Evolutionary conservation across 2,888 invertebrate genomes (phyloP), one percentile per base, ranked within the genome.

Genomic region (Amblyjoppa proteus): DNA sequence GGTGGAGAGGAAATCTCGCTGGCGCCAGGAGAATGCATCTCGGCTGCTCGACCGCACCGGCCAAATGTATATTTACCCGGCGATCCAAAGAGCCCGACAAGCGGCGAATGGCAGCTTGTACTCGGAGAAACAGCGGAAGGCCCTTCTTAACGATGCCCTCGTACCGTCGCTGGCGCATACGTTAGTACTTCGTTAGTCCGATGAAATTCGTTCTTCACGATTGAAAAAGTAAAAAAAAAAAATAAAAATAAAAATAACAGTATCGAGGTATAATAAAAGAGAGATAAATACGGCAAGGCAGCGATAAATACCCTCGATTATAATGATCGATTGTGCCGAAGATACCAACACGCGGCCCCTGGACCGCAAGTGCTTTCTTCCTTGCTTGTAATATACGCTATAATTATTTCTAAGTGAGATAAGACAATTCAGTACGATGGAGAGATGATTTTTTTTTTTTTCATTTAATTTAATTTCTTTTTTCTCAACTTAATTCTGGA

Each of bases 291-390:
- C 3, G 2, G 28, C 6, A 64, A 66, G 58, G 28, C 28, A 49
- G 41, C 71, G 77, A 84, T 84, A 74, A 81, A 81, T 81, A 74
- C 13, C 25, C 13, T 58, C 80, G 64, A 80, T 84, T 80, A 76
- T 45, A 64, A 56, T 76, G 80, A 84, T 70, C 74, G 80, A 84
- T 84, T 76, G 74, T 49, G 13, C 66, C 25, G 7, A 25, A 49
- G 69, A 76, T 71, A 71, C 20, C n/a, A 38, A 61, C 70, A 31
- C 11, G 31, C 56, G 31, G 4, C 56, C 13, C n/a, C n/a, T 25
- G 34, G 38, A 38, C 25, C 45, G 58, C 45, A 0, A 38, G 34
- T 9, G 25, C 53, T 56, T 34, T 64, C 64, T 34, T 38, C 56
- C 11, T 31, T 9, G 9, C 34, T 7, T 38, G n/a, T 58, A 66